Conservation (phyloP, 2,888 invertebrate species). For the Lissocephala sabroskyi region DNA sequence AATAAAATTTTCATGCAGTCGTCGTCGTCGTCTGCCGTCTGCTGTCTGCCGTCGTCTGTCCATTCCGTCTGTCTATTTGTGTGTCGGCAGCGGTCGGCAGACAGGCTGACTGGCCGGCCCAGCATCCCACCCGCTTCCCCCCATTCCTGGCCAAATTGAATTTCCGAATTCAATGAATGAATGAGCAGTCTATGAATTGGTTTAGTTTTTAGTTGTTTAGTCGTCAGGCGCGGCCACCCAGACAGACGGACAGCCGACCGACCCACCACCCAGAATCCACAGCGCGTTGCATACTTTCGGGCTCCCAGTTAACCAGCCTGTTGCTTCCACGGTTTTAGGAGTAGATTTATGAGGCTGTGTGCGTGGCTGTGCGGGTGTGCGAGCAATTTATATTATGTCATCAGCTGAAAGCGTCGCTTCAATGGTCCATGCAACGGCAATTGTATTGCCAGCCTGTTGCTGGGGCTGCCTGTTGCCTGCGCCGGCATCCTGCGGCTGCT, state of each 20-base stretch:
- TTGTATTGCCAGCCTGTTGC: not conserved
- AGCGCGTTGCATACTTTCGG: constrained; percentile 53
- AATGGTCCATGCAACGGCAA: constrained; percentile 26
- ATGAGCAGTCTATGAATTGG: constrained; percentile 54
- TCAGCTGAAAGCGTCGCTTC: constrained; percentile 36
- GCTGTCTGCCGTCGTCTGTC: not conserved
- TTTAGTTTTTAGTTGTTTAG: constrained; percentile 62
- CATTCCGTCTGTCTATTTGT: constrained; percentile 19
- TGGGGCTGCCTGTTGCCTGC: constrained; percentile 29
- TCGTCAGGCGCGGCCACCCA: too few species aligned
- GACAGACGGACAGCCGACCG: too few species aligned
- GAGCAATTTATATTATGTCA: constrained; percentile 23
- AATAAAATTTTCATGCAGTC: constrained; percentile 50
- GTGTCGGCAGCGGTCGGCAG: constrained; percentile 11
- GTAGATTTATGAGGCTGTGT: constrained; percentile 3
- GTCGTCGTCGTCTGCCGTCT: constrained; percentile 7
- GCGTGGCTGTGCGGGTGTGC: constrained; percentile 5
- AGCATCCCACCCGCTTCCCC: constrained; percentile 1
- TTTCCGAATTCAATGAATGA: constrained; percentile 71
- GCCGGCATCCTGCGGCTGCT: constrained; percentile 16
- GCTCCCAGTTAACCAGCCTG: constrained; percentile 33
- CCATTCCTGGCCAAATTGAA: constrained; percentile 56
- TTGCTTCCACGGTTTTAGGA: constrained; percentile 47
- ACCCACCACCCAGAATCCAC: too few species aligned
- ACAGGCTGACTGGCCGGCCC: not conserved